Evolutionary conservation across 2,113 vertebrate species (phyloP).

Genomic region (Nothobranchius kuhntae): DNA sequence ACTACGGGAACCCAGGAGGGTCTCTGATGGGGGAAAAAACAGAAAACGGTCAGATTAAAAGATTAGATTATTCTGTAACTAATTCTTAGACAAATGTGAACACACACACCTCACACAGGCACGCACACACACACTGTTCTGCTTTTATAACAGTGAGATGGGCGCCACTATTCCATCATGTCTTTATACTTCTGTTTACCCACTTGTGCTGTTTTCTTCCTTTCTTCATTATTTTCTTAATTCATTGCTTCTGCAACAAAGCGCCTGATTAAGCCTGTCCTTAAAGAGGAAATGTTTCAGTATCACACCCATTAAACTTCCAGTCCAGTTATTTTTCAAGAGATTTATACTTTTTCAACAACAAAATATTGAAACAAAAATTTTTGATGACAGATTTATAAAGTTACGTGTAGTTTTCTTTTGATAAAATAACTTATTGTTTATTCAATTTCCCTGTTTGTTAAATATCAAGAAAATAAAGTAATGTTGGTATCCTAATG

Average conservation of each 20-base stretch:
- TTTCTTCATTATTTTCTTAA: neutral
- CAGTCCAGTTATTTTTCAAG: too few relatives aligned
- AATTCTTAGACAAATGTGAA: neutral
- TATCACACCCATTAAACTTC: too few relatives aligned
- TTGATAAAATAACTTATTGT: too few relatives aligned
- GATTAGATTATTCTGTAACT: constrained; percentile 36
- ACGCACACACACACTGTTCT: neutral
- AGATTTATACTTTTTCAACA: too few relatives aligned
- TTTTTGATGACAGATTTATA: too few relatives aligned
- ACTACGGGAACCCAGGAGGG: constrained; percentile 70
- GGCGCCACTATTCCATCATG: constrained; percentile 3
- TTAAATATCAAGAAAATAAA: too few relatives aligned
- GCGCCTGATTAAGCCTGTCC: constrained; percentile 34
- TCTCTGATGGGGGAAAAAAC: constrained; percentile 36
- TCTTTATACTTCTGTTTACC: neutral
- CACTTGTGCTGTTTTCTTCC: neutral
- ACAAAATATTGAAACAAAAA: too few relatives aligned
- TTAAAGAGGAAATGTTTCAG: neutral
- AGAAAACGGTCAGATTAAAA: constrained; percentile 74
- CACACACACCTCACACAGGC: too few relatives aligned
- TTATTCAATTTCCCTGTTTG: too few relatives aligned
- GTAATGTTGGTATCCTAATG: too few relatives aligned
- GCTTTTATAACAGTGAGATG: constrained; percentile 9
- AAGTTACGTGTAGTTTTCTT: too few relatives aligned
- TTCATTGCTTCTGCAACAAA: constrained; percentile 22